These are phyloP conservation scores for rabbit (Oryctolagus cuniculus) DNA, from an alignment of 2,113 vertebrate genomes.

Conservation along the genomic window DNA sequence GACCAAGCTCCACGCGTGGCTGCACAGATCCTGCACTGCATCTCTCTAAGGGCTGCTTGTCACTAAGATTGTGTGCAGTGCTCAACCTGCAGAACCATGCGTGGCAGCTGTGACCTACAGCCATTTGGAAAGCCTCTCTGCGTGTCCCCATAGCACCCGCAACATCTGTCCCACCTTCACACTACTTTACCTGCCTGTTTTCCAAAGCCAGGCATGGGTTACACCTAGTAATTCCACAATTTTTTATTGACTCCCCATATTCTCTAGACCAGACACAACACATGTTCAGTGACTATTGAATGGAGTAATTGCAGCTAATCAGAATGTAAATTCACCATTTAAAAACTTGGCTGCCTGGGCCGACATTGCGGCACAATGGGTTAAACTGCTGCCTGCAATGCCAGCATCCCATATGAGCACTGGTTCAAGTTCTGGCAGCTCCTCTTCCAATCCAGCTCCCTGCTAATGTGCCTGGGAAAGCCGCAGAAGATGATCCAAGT, in stretches of 20 bases:
- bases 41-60: neutral
- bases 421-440: too few relatives aligned
- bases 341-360: neutral
- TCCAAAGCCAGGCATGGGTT: neutral
- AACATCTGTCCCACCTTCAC: neutral
- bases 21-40: neutral
- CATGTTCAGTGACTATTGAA: neutral
- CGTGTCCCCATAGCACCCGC: too few relatives aligned
- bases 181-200: neutral
- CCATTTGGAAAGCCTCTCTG: neutral
- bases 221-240: neutral
- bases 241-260: neutral
- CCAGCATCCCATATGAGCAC: too few relatives aligned
- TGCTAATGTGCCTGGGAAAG: too few relatives aligned
- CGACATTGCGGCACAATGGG: too few relatives aligned
- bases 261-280: neutral
- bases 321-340: neutral
- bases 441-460: too few relatives aligned
- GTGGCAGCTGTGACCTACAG: neutral
- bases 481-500: too few relatives aligned
- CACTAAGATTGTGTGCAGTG: too few relatives aligned
- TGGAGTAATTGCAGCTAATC: neutral
- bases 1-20: neutral
- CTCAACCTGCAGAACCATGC: neutral
- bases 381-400: too few relatives aligned